These are phyloP conservation scores for Corvus hawaiiensis DNA, from an alignment of 2,113 vertebrate species.

Conservation along the genomic window DNA sequence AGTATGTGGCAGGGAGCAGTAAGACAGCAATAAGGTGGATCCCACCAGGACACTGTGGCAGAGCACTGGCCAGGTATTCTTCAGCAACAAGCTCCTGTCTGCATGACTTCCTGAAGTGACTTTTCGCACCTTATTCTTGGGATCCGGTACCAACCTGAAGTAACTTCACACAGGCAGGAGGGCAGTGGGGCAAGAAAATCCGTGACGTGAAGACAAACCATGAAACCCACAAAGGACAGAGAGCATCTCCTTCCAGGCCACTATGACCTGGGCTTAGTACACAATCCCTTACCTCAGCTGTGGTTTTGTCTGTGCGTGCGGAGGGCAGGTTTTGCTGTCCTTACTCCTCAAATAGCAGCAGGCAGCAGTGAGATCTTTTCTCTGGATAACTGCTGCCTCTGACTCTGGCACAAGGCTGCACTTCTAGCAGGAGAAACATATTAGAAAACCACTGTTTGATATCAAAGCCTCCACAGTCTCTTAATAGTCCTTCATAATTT, in stretches of 20 bases:
- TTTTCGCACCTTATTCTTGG: neutral
- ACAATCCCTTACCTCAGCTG: neutral
- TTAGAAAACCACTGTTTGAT: neutral
- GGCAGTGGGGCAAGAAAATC: neutral
- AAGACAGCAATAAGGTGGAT: neutral
- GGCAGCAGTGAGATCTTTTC: neutral
- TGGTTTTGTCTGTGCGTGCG: neutral
- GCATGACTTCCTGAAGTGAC: neutral
- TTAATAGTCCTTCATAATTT: neutral
- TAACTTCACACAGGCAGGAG: neutral
- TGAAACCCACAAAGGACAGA: neutral
- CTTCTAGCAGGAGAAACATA: neutral
- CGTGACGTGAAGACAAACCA: accelerated
- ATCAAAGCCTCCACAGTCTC: neutral
- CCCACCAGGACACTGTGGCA: neutral
- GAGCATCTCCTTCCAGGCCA: neutral
- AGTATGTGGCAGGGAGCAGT: accelerated
- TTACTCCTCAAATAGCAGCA: neutral
- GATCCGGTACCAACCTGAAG: accelerated
- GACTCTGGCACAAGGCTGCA: neutral
- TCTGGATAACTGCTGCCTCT: neutral
- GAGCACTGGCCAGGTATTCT: neutral
- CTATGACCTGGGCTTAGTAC: neutral
- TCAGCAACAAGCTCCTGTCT: neutral
- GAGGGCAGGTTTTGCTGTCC: neutral